phyloP scores from a whole-genome alignment of 2,113 vertebrate genomes.

The Otocyon megalotis region DNA sequence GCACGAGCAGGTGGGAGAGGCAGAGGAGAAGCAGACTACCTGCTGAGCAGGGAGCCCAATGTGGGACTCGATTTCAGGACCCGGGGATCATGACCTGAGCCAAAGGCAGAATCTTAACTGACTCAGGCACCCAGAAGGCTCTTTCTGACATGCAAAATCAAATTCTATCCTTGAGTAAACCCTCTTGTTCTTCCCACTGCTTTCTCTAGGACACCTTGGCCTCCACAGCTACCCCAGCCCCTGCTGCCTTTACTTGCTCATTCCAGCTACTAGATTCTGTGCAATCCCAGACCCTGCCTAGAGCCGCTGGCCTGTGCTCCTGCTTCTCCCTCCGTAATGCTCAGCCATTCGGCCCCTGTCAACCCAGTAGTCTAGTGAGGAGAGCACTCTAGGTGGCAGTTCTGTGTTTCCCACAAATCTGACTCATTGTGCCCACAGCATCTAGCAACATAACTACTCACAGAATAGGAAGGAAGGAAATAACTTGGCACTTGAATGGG shows the following conservation, averaged over 20 bases:
- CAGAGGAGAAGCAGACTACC: too few species aligned
- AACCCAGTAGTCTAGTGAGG: neutral
- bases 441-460: neutral
- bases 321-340: neutral
- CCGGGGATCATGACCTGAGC: too few species aligned
- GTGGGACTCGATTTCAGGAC: too few species aligned
- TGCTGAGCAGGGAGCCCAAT: too few species aligned
- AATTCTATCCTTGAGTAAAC: neutral
- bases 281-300: accelerated
- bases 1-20: too few species aligned
- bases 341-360: neutral
- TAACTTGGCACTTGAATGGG: neutral
- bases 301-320: neutral
- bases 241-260: neutral
- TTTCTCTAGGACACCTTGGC: neutral
- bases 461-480: neutral
- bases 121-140: neutral
- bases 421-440: too few species aligned
- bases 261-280: neutral
- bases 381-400: neutral
- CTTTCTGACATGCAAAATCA: neutral
- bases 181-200: accelerated
- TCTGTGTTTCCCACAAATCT: neutral
- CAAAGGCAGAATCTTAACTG: too few species aligned
- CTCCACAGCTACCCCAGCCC: neutral